phyloP scores from a whole-genome alignment of 2,113 vertebrate genomes.

The Carassius gibelio region DNA sequence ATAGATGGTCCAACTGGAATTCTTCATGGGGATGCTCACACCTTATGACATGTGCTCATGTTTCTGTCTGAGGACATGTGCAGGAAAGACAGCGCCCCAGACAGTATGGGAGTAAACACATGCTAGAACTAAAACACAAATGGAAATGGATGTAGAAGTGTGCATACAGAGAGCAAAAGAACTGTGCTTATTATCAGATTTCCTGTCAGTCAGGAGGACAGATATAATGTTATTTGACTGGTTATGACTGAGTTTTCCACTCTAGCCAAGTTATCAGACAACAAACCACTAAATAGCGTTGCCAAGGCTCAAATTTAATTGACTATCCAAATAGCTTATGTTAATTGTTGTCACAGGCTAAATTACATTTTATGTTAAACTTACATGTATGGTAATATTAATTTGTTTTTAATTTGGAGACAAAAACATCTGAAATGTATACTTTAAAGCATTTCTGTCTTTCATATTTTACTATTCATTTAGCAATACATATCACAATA shows the following conservation, averaged over 20 bases:
- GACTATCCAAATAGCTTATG: not conserved
- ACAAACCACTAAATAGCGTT: conserved; percentile 1
- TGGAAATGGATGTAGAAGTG: conserved; percentile 9
- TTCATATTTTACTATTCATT: not conserved
- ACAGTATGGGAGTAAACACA: conserved; percentile 11
- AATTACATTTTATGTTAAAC: too few species aligned
- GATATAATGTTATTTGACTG: not conserved
- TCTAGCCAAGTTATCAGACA: conserved; percentile 18
- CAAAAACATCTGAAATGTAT: not conserved
- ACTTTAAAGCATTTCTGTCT: not conserved
- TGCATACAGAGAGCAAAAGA: conserved; percentile 1
- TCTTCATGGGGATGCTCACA: conserved; percentile 10
- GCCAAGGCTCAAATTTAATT: not conserved
- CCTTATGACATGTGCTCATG: not conserved
- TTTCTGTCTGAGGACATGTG: not conserved
- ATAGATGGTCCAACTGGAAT: conserved; percentile 4
- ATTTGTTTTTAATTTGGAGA: not conserved
- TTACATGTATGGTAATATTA: not conserved
- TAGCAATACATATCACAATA: not conserved
- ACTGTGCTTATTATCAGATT: not conserved
- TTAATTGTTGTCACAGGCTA: not conserved
- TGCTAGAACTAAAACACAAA: not conserved
- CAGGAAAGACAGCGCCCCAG: not conserved
- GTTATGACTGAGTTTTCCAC: conserved; percentile 18
- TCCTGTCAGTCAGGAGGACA: not conserved